Conservation (phyloP, 2,797 vertebrate genomes). For the Limosa lapponica region DNA sequence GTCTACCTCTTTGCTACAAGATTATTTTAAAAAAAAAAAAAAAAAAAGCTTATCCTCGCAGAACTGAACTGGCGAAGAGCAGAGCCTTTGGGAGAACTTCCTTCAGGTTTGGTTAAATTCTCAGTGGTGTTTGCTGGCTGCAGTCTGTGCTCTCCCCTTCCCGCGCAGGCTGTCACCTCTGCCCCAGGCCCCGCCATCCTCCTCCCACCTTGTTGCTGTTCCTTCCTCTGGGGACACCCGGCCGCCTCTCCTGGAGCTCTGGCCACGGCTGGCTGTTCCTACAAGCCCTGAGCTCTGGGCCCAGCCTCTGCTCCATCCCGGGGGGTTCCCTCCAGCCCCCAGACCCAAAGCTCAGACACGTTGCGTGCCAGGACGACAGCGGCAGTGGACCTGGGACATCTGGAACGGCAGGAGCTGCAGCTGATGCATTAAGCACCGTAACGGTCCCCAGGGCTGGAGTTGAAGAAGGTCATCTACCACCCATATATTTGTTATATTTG, state of each 20-base stretch:
- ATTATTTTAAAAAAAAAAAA: not conserved
- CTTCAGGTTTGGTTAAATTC: not conserved
- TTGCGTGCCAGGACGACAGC: fast-evolving
- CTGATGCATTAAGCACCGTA: not conserved
- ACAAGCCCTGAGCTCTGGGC: not conserved
- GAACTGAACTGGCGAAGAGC: not conserved
- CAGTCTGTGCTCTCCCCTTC: not conserved
- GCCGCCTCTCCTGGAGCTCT: not conserved
- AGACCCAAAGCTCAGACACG: fast-evolving
- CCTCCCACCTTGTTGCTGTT: not conserved
- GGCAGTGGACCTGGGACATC: not conserved
- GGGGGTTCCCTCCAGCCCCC: not conserved
- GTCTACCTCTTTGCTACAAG: not conserved
- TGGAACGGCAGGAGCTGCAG: not conserved
- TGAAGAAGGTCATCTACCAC: not conserved
- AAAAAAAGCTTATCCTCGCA: not conserved
- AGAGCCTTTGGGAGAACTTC: not conserved
- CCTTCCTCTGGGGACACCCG: not conserved
- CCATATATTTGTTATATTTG: not conserved
- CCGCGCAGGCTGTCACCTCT: fast-evolving
- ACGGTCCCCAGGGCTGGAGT: not conserved
- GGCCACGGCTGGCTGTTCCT: not conserved
- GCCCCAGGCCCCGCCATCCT: fast-evolving
- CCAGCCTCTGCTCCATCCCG: not conserved
- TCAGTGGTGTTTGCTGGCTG: fast-evolving